These are phyloP conservation scores for Apistogramma diplotaenia DNA, from an alignment of 2,113 vertebrate species.

Conservation along the genomic window DNA sequence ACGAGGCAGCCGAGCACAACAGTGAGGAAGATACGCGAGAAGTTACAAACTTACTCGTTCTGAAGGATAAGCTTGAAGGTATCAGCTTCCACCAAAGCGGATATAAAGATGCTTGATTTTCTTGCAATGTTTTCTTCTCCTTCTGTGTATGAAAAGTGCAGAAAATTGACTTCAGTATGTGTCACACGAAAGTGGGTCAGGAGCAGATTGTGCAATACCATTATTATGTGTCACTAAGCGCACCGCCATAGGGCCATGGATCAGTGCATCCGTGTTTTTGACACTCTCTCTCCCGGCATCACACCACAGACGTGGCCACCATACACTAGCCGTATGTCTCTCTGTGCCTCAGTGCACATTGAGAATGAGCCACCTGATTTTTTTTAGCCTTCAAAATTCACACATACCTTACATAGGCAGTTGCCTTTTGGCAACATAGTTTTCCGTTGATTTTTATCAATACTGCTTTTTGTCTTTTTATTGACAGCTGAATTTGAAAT, in stretches of 20 bases:
- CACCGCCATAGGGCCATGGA: constrained; percentile 39
- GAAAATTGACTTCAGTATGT: constrained; percentile 45
- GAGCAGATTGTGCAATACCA: constrained; percentile 46
- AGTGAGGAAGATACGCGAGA: constrained; percentile 27
- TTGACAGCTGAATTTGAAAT: background rate
- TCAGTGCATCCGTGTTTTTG: constrained; percentile 33
- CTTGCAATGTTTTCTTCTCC: background rate
- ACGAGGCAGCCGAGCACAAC: constrained; percentile 31
- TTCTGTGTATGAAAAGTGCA: constrained; percentile 30
- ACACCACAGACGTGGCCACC: constrained; percentile 22
- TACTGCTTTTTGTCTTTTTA: background rate
- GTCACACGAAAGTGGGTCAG: constrained; percentile 52
- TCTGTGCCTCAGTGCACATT: constrained; percentile 21
- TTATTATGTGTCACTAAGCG: constrained; percentile 59
- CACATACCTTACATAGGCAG: background rate
- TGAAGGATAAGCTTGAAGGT: constrained; percentile 26
- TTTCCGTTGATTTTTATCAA: background rate
- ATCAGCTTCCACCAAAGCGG: constrained; percentile 24
- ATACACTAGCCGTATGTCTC: constrained; percentile 35
- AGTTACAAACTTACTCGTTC: background rate
- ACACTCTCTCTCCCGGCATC: constrained; percentile 38
- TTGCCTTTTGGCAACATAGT: background rate
- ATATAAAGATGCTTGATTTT: constrained; percentile 12
- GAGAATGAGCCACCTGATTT: constrained; percentile 10
- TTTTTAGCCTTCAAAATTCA: background rate